Conservation (phyloP, 2,888 invertebrate species). For the Ichneumon xanthorius region DNA sequence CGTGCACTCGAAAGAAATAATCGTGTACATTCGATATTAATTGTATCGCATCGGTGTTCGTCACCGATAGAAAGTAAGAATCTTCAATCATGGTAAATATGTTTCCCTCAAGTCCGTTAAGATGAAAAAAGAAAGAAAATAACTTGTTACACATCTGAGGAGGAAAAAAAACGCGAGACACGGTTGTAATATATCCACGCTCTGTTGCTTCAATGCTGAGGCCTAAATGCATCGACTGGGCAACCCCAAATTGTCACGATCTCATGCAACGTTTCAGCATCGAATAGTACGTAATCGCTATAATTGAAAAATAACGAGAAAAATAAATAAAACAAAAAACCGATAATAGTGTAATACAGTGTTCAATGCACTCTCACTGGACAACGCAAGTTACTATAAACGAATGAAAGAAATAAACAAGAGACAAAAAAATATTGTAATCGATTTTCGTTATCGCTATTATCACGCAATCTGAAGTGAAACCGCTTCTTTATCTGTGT, state of each 20-base stretch:
- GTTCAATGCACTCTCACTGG: slow-evolving; percentile 61
- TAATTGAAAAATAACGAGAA: slow-evolving; percentile 41
- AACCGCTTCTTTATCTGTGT: slow-evolving; percentile 52
- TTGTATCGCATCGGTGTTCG: slow-evolving; percentile 4
- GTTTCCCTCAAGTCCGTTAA: slow-evolving; percentile 27
- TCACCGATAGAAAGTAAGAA: slow-evolving; percentile 29
- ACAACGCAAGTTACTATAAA: slow-evolving; percentile 60
- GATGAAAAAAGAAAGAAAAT: slow-evolving; percentile 11
- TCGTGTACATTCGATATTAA: slow-evolving; percentile 11
- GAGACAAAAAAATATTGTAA: not conserved
- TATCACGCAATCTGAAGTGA: slow-evolving; percentile 49
- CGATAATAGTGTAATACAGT: slow-evolving; percentile 57
- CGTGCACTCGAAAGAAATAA: slow-evolving; percentile 5
- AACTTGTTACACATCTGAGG: not conserved
- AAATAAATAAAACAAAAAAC: slow-evolving; percentile 22
- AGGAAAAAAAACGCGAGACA: not conserved
- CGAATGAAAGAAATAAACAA: slow-evolving; percentile 24
- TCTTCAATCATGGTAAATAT: slow-evolving; percentile 50
- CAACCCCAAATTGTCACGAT: slow-evolving; percentile 37
- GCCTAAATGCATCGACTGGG: slow-evolving; percentile 54
- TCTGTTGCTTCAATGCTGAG: slow-evolving; percentile 60
- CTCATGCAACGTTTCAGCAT: slow-evolving; percentile 65
- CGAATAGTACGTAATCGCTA: slow-evolving; percentile 63
- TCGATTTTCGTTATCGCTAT: slow-evolving; percentile 43
- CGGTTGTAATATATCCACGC: slow-evolving; percentile 49